phyloP scores from a whole-genome alignment of 2,888 invertebrate genomes.

The Scaptomyza reducta region DNA sequence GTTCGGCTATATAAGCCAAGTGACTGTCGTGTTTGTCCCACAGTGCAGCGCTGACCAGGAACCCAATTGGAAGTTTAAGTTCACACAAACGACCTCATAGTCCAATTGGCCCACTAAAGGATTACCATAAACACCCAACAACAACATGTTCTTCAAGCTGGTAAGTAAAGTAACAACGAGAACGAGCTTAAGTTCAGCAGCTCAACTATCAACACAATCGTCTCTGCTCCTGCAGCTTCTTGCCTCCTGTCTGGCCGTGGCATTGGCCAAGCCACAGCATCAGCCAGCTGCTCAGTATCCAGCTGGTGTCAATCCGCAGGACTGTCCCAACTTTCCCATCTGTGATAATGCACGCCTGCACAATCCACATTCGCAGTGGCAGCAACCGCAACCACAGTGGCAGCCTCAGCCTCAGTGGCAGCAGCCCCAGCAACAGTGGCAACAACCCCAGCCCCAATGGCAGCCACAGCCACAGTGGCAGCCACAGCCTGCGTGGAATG shows the following conservation, averaged over 20 bases:
- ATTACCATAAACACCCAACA: constrained; percentile 35
- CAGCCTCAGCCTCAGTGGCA: constrained; percentile 67
- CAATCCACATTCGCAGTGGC: constrained; percentile 82
- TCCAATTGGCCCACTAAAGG: constrained; percentile 81
- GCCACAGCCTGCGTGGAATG: constrained; percentile 78
- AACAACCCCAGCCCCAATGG: constrained; percentile 62
- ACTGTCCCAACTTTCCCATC: constrained; percentile 85
- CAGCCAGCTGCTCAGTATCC: constrained; percentile 84
- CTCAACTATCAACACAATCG: background rate
- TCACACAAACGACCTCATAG: constrained; percentile 81
- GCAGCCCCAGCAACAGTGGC: constrained; percentile 73
- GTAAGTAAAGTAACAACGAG: constrained; percentile 74
- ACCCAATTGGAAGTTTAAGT: constrained; percentile 85
- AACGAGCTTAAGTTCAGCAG: background rate
- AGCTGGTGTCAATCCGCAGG: constrained; percentile 85
- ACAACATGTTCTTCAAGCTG: constrained; percentile 84
- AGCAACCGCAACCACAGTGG: constrained; percentile 78
- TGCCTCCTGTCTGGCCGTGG: constrained; percentile 80
- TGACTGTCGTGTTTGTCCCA: constrained; percentile 71
- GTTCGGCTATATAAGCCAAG: constrained; percentile 82
- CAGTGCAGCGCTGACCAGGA: constrained; percentile 83
- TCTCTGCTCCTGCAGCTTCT: constrained; percentile 67
- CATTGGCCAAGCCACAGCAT: constrained; percentile 83
- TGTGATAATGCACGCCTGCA: constrained; percentile 85
- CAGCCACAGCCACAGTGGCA: constrained; percentile 75